These are phyloP conservation scores for Rhopalosiphum padi DNA, from an alignment of 1,140 invertebrate genomes.

Conservation along the genomic window DNA sequence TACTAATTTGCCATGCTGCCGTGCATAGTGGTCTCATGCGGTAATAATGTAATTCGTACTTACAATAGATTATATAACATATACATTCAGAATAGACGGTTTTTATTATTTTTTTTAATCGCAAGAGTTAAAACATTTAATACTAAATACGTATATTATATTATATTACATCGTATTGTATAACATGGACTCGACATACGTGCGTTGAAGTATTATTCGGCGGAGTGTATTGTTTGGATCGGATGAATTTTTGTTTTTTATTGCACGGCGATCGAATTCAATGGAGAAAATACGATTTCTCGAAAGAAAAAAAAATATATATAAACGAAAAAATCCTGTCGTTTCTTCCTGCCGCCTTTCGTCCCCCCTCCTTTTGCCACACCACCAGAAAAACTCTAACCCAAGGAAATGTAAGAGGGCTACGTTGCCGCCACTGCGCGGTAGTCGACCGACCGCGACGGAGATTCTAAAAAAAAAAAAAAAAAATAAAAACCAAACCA, in stretches of 20 bases:
- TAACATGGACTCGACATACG: neutral
- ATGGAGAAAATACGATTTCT: slow-evolving; percentile 24
- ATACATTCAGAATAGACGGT: neutral
- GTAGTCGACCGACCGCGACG: neutral
- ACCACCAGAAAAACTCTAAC: neutral
- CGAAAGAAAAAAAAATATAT: neutral
- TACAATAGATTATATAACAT: neutral
- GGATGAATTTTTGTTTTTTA: neutral
- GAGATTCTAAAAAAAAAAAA: neutral
- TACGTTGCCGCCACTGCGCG: neutral
- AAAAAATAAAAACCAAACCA: neutral
- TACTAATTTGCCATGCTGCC: neutral
- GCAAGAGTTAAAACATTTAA: neutral
- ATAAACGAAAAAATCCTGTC: neutral
- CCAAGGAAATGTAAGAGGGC: neutral
- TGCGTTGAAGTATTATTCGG: slow-evolving; percentile 1
- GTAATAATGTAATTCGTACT: neutral
- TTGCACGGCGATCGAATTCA: neutral
- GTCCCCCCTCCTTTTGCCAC: neutral
- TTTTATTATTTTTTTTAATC: neutral
- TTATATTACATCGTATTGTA: neutral
- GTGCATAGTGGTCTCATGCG: neutral
- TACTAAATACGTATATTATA: neutral
- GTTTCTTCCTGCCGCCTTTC: neutral
- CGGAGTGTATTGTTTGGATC: neutral